These are phyloP conservation scores for Sarotherodon lohbergeri DNA, from an alignment of 2,113 vertebrate species.

Conservation along the genomic window DNA sequence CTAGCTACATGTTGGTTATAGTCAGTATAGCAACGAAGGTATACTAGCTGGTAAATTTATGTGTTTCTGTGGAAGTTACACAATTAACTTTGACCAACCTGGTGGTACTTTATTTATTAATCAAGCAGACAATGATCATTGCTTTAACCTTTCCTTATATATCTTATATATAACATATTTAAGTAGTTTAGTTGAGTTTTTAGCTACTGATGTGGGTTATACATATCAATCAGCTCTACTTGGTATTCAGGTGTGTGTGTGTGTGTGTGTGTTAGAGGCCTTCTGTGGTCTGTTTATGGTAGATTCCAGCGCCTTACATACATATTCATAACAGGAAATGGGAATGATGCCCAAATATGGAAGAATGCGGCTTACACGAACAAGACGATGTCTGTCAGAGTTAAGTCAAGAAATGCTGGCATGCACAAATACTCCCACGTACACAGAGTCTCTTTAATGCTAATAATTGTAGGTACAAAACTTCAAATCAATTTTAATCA, in stretches of 20 bases:
- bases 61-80: neutral
- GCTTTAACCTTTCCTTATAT: neutral
- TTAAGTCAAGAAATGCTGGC: neutral
- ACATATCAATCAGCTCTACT: neutral
- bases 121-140: neutral
- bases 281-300: constrained; percentile 26
- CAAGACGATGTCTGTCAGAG: constrained; percentile 16
- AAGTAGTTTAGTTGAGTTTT: neutral
- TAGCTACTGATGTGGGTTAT: constrained; percentile 1
- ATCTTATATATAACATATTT: neutral
- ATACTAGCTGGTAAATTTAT: neutral
- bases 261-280: neutral
- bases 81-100: neutral
- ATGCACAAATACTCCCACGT: neutral
- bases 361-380: constrained; percentile 9
- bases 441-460: constrained; percentile 11
- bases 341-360: constrained; percentile 31
- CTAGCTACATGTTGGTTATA: neutral
- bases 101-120: neutral
- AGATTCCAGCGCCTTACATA: constrained; percentile 38
- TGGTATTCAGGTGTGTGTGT: constrained; percentile 9
- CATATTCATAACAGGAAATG: constrained; percentile 55
- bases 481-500: constrained; percentile 42
- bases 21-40: neutral
- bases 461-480: constrained; percentile 29